Base-by-base conservation (phyloP, 1,140 invertebrate species). In the Pogonomyrmex californicus region DNA sequence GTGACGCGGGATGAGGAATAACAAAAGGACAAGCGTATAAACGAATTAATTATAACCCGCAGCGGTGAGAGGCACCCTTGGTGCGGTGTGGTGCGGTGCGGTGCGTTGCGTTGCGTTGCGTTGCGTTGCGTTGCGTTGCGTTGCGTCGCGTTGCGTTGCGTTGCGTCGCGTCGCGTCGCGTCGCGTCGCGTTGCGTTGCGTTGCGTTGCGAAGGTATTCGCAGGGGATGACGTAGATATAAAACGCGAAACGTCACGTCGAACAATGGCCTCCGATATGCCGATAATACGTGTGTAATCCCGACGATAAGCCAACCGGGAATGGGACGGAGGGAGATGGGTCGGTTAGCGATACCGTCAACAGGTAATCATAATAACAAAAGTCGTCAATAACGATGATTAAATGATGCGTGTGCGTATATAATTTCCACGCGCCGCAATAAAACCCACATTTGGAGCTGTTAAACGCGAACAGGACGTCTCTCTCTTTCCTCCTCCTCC, bases 341-440 rank as follows among this genome's bases (percentile, higher is more conserved):
- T 23, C 9, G 54, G 14, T 33, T 2, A 41, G 68, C 54, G 44
- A 49, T 73, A 75, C 14, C 68, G 68, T 73, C 66, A 83, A 73
- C 79, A 60, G 54, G 79, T 83, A 83, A 83, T 83, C 54, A 49
- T 23, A 54, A 49, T 54, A 66, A 79, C 68, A 83, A 56, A 73
- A 83, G 54, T 73, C 66, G 65, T 71, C 68, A 73, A 83, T 83
- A 83, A 75, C 68, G 79, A 75, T 83, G 79, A 83, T 83, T 83
- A 73, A 83, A 83, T 83, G 79, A 83, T 54, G 54, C 56, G 68
- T 54, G 12, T 41, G 68, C 79, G 54, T 60, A 47, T 47, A 47
- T 83, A 83, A 83, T 71, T 83, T 73, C 68, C 79, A 41, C 30
- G 38, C 10, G 17, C 54, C 33, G 41, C 41, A 75, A 75, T 83